Percentiles rank a stretch among this genome's conserved stretches.
Conservation (phyloP, 2,797 vertebrate genomes). For the Ibycter americanus region DNA sequence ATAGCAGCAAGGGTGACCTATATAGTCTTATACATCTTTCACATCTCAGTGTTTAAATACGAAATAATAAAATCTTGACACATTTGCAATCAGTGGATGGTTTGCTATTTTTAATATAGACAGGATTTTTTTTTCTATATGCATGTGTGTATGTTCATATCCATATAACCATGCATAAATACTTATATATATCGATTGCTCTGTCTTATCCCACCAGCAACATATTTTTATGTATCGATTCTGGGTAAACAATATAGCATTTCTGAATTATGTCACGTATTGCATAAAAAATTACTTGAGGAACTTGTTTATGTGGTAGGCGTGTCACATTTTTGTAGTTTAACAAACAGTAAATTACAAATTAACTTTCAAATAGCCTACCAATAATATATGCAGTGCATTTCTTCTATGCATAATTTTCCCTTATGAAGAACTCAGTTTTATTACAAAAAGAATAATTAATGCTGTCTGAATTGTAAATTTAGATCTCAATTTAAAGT, state of each 20-base stretch:
- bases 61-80: not conserved
- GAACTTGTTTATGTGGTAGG: not conserved
- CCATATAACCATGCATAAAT: not conserved
- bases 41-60: not conserved
- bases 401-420: conserved; percentile 11
- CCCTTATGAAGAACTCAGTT: not conserved
- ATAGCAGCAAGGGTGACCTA: not conserved
- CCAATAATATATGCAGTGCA: not conserved
- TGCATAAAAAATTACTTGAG: not conserved
- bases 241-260: not conserved
- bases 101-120: not conserved
- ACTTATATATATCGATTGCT: not conserved
- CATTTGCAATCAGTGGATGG: not conserved
- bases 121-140: not conserved
- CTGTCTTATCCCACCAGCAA: not conserved
- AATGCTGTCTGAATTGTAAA: conserved; percentile 8
- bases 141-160: not conserved
- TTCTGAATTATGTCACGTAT: not conserved
- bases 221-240: not conserved
- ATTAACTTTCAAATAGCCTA: not conserved
- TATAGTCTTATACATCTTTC: not conserved
- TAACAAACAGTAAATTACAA: not conserved
- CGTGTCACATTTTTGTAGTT: not conserved
- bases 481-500: not conserved
- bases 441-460: conserved; percentile 2